These are phyloP conservation scores for Elysia crispata DNA, from an alignment of 2,888 invertebrate genomes.

Conservation along the genomic window DNA sequence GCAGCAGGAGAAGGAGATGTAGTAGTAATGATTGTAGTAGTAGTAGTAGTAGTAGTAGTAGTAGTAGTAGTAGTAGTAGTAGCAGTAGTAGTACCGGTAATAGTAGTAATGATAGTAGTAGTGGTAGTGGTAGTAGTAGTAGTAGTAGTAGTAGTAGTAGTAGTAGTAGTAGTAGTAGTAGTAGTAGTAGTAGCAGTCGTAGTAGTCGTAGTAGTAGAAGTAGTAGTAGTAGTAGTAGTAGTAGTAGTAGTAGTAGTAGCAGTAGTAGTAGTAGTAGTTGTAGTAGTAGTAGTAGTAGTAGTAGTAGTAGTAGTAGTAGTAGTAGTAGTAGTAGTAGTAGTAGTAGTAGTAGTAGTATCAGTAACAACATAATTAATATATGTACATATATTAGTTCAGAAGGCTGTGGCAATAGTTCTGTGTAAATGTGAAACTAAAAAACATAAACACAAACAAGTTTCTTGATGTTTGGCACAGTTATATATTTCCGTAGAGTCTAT, in stretches of 20 bases:
- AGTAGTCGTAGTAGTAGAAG: no score
- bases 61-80: neutral
- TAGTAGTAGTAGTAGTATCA: constrained; percentile 17
- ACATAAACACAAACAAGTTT: no score
- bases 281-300: neutral
- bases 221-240: constrained; percentile 29
- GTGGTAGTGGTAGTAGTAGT: constrained; percentile 19
- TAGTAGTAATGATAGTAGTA: neutral
- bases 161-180: constrained; percentile 24
- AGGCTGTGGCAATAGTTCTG: neutral
- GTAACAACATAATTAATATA: neutral
- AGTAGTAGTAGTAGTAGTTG: constrained; percentile 9
- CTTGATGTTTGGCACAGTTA: no score
- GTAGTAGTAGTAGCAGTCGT: no score
- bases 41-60: constrained; percentile 16
- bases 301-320: neutral
- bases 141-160: constrained; percentile 16
- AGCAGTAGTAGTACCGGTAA: neutral
- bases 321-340: constrained; percentile 20
- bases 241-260: constrained; percentile 18
- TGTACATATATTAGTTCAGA: neutral
- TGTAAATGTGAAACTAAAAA: no score
- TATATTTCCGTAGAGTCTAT: no score
- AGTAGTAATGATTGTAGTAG: no score
- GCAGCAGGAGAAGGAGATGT: constrained; percentile 2